These are phyloP conservation scores for Dicycla oo DNA, from an alignment of 2,888 invertebrate species.

Conservation along the genomic window DNA sequence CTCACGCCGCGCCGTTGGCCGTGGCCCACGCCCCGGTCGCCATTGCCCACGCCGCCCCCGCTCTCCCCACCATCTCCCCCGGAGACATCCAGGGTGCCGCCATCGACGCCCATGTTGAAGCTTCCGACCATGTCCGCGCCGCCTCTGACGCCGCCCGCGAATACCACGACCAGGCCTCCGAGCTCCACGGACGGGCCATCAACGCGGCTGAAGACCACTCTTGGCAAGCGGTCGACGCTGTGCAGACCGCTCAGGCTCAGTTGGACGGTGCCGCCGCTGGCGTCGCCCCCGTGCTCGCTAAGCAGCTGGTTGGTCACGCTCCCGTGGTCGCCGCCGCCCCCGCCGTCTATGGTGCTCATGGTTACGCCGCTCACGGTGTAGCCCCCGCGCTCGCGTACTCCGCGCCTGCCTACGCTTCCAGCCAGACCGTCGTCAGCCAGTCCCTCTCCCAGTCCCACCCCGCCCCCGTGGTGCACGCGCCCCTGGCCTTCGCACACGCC, in stretches of 20 bases:
- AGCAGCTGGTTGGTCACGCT: constrained; percentile 83
- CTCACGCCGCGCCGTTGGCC: constrained; percentile 69
- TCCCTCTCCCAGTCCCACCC: constrained; percentile 86
- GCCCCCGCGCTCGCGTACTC: constrained; percentile 66
- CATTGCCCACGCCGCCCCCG: constrained; percentile 74
- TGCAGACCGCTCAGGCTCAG: constrained; percentile 84
- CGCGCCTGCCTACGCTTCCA: constrained; percentile 71
- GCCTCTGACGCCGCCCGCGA: constrained; percentile 84
- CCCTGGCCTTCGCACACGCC: constrained; percentile 76
- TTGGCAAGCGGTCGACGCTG: constrained; percentile 87
- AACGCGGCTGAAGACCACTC: constrained; percentile 88
- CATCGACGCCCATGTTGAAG: constrained; percentile 87
- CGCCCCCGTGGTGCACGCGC: constrained; percentile 73
- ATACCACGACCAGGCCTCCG: constrained; percentile 86
- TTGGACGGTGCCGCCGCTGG: constrained; percentile 87
- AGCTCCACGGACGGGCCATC: constrained; percentile 84
- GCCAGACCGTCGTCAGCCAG: constrained; percentile 79
- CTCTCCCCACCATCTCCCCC: constrained; percentile 85
- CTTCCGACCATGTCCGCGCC: constrained; percentile 86
- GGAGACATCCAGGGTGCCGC: constrained; percentile 85
- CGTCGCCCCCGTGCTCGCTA: constrained; percentile 85
- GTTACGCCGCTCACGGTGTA: constrained; percentile 67
- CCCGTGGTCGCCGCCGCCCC: constrained; percentile 67
- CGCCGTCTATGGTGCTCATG: constrained; percentile 62
- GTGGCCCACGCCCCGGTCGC: constrained; percentile 75